Percentiles rank a stretch among this genome's conserved stretches.
These are phyloP conservation scores for Rhagologus leucostigma DNA, from an alignment of 2,113 vertebrate species.

Conservation along the genomic window DNA sequence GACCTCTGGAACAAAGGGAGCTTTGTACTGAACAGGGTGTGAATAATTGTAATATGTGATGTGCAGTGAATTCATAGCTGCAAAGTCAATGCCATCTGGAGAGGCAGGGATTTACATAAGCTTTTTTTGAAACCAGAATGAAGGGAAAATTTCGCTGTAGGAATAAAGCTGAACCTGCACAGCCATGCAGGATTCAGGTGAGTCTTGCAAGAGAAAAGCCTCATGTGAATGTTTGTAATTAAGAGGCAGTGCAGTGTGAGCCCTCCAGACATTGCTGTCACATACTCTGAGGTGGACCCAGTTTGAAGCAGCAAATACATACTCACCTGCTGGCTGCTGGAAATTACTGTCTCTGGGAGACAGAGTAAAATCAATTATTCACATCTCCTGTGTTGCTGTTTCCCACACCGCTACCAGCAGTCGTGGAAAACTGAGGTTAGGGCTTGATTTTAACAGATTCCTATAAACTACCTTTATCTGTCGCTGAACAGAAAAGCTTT, in stretches of 20 bases:
- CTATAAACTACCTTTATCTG: background rate
- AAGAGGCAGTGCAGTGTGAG: background rate
- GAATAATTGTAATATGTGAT: background rate
- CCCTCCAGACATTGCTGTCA: slow-evolving; percentile 35
- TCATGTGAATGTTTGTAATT: slow-evolving; percentile 41
- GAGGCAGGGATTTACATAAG: background rate
- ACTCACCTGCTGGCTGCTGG: slow-evolving; percentile 62
- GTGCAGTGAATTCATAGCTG: background rate
- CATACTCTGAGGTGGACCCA: slow-evolving; percentile 9
- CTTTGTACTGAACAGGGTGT: background rate
- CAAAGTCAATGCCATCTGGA: background rate
- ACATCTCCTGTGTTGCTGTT: slow-evolving; percentile 32
- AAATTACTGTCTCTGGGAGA: slow-evolving; percentile 59
- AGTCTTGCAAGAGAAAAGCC: slow-evolving; percentile 2
- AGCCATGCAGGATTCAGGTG: background rate
- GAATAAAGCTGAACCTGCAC: background rate
- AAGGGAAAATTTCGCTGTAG: background rate
- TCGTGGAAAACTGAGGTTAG: slow-evolving; percentile 4
- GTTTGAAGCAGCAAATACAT: slow-evolving; percentile 43
- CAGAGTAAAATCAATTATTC: slow-evolving; percentile 71
- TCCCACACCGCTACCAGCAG: slow-evolving; percentile 20
- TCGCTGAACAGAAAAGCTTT: background rate
- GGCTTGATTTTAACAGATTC: slow-evolving; percentile 47
- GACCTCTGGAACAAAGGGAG: background rate
- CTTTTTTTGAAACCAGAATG: background rate